Conservation (phyloP, 2,113 vertebrate species). For the Pheucticus melanocephalus region DNA sequence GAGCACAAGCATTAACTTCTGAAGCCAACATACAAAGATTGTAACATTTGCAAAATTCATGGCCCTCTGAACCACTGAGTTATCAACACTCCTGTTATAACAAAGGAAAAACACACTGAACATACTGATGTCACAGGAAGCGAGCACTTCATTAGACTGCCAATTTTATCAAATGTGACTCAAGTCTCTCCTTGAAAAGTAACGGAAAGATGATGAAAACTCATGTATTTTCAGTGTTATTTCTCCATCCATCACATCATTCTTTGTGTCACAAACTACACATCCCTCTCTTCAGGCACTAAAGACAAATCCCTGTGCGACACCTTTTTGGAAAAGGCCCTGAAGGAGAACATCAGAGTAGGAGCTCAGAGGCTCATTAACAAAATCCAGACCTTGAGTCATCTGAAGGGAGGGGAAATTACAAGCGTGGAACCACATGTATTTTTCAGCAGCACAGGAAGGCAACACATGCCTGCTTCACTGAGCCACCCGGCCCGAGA, state of each 20-base stretch:
- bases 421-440: slow-evolving; percentile 29
- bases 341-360: background rate
- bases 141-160: background rate
- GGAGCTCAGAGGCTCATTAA: slow-evolving; percentile 1
- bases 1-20: background rate
- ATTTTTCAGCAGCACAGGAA: slow-evolving; percentile 41
- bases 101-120: slow-evolving; percentile 28
- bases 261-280: background rate
- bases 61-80: background rate
- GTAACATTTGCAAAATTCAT: background rate
- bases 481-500: background rate
- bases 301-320: background rate
- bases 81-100: background rate
- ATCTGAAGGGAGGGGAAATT: slow-evolving; percentile 29
- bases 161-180: slow-evolving; percentile 12
- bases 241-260: background rate
- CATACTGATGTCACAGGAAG: slow-evolving; percentile 44
- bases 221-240: background rate
- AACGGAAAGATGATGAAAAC: background rate
- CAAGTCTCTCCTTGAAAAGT: background rate
- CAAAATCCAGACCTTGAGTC: slow-evolving; percentile 44
- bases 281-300: background rate
- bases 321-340: background rate
- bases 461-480: slow-evolving; percentile 8
- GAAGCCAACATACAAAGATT: rapidly evolving